Base-by-base conservation (phyloP, 2,113 vertebrate species). In the Heterotis niloticus region DNA sequence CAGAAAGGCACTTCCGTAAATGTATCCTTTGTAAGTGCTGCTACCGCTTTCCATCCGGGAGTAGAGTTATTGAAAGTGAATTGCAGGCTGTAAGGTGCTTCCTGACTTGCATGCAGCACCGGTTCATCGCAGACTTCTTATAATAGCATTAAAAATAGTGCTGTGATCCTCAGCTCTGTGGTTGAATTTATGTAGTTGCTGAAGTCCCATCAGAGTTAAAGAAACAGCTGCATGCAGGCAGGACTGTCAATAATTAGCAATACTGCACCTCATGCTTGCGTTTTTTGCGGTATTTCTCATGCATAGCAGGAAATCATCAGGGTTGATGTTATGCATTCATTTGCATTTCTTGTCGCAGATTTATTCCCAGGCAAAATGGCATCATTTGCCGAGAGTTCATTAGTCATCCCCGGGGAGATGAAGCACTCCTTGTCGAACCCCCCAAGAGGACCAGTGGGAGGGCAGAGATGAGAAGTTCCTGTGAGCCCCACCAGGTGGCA, bases 341-440 rank as follows among this genome's bases (percentile, higher is more conserved):
- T 12, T 62, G 74, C 24, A 64, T 75, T 75, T 75, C 74, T 34
- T 44, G 17, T 75, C 24, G 34, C 59, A 29, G 18, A 75, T 34
- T 75, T 62, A 34, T 75, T 64, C 9, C 62, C 26, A 57, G 57
- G 10, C 26, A 44, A 44, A 34, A 75, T 64, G 74, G 74, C 20
- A 64, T 23, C 18, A 75, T 29, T 34, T 5, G 18, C 54, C 17
- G 1, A 16, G 54, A 17, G 10, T 52, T 73, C 44, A 72, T 54
- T 57, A 57, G 26, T 24, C 71, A 10, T 5, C 51, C 71, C n/a
- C 71, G 28, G 54, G 28, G 28, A 74, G 23, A 57, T 57, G 44
- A 72, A 74, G 54, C 14, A n/a, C 34, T 44, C 34, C 34, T 7
- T 44, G 34, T 44, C 34, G n/a, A 10, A 16, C 54, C 26, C 54